Evolutionary conservation across 2,113 vertebrate species (phyloP), one percentile per base, ranked within the genome.

Genomic region (Cyprinus carpio): DNA sequence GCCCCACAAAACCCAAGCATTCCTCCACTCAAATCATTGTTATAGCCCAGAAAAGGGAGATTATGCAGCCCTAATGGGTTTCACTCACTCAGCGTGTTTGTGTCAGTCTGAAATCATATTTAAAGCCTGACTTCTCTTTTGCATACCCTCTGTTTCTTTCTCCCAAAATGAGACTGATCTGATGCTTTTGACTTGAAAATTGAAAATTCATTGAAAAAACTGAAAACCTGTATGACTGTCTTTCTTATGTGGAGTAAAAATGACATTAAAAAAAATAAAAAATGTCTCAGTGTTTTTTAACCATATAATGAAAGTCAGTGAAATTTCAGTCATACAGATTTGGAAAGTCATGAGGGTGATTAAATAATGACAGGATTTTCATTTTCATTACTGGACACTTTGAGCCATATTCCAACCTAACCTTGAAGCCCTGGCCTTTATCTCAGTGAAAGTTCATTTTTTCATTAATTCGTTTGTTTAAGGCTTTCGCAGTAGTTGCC

Each of bases 401-500:
- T 27, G 46, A 23, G 64, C 43, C 23, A 56, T 58, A 82, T 29
- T 51, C 65, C 29, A 7, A 58, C 62, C 76, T 80, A 77, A 71
- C 72, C 75, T 81, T 65, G 25, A 62, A 54, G 25, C 60, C 67
- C 54, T 23, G 46, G 31, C 34, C 27, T 81, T 67, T 25, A 54
- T 67, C 62, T 62, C 3, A 34, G 20, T 72, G 76, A 84, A 82
- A 34, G 64, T 54, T 69, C 10, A 16, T 37, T 82, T 49, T 67
- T 54, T 83, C 4, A 60, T 81, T 86, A 60, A 81, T 83, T 74
- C 64, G 54, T 79, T 78, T 79, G 77, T 85, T 86, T 78, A 89
- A 83, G 81, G 87, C 67, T 54, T 79, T 95, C 95, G 94, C 93
- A 93, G 93, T 96, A 96, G 97, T 99, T 97, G 97, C 97, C 96